Evolutionary conservation across 2,113 vertebrate genomes (phyloP), one percentile per base, ranked within the genome.

Genomic region (Aldabrachelys gigantea): DNA sequence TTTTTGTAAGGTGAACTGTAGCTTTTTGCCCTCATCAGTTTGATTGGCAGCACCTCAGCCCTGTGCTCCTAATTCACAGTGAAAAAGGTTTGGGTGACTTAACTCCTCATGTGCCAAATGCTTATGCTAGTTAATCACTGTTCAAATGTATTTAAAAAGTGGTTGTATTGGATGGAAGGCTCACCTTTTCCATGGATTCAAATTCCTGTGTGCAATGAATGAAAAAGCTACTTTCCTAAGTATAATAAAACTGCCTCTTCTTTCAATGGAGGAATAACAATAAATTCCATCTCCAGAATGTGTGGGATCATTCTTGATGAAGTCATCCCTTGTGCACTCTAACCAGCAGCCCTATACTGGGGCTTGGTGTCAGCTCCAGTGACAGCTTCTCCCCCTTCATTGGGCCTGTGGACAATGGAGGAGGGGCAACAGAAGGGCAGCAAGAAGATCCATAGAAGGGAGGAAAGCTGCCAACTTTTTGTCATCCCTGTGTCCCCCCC

Each of bases 201-300:
- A 54, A 57, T 69, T 95, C 69, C 6, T 84, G 54, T 95, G 62
- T 95, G 89, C 94, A 49, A 0, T 44, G 27, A 82, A 19, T 87
- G 53, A 84, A 87, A 95, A 91, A 85, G 81, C 83, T 88, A 38
- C 69, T 93, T 85, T 84, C 80, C 38, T 41, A 80, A 31, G 49
- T 79, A n/a, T 93, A 95, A 95, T 95, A 93, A 98, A 97, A 90
- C 49, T 47, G 72, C 47, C 90, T 89, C 92, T 91, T 94, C 84
- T 89, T 50, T 87, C 75, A 31, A 65, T 52, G 92, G 84, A 80
- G 88, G 89, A 94, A 84, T 85, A 89, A 92, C 35, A 90, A 85
- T 96, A 93, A 96, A 88, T 90, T 93, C 29, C 14, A 94, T 72
- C 75, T 95, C 78, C 90, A 59, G 69, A 91, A 59, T 59, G 21